Percentiles rank a stretch among this genome's conserved stretches.
phyloP scores from a whole-genome alignment of 2,888 invertebrate genomes.

The Stictocephala bisonia region DNA sequence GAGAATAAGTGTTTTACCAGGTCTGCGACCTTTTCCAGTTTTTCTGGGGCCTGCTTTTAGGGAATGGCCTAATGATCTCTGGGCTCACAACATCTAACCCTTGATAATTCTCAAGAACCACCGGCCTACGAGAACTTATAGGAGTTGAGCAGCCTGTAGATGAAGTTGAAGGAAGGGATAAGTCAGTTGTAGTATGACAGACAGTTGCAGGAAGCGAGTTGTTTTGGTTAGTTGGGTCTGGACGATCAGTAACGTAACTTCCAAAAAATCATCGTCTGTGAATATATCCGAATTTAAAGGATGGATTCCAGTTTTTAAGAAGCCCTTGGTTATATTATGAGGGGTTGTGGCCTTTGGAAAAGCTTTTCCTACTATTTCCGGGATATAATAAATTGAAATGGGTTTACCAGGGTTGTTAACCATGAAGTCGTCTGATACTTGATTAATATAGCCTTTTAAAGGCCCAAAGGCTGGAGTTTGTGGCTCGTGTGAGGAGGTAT shows the following conservation, averaged over 20 bases:
- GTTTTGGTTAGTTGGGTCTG: conserved; percentile 1
- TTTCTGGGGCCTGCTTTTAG: conserved; percentile 45
- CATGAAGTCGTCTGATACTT: conserved; percentile 55
- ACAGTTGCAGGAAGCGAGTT: too few species aligned
- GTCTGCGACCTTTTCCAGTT: conserved; percentile 19
- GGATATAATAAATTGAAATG: conserved; percentile 59
- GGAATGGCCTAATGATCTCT: conserved; percentile 21
- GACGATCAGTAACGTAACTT: conserved; percentile 49
- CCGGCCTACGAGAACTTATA: not conserved
- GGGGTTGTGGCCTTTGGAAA: conserved; percentile 49
- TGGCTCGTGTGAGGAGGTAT: conserved; percentile 59
- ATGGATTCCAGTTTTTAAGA: conserved; percentile 59
- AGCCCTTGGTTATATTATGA: conserved; percentile 57
- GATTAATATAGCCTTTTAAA: conserved; percentile 58
- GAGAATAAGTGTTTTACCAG: conserved; percentile 41
- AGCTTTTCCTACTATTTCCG: conserved; percentile 49
- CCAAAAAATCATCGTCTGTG: conserved; percentile 47
- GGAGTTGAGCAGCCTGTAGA: not conserved
- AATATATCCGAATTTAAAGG: conserved; percentile 54
- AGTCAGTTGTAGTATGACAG: not conserved
- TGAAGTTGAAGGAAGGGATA: conserved; percentile 10
- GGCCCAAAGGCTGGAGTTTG: conserved; percentile 59
- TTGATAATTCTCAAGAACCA: not conserved
- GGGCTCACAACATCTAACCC: conserved; percentile 1
- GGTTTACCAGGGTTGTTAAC: conserved; percentile 58